A percentile compares a stretch with the other conserved stretches of the same genome.
Evolutionary conservation across 2,797 vertebrate species (phyloP).

Genomic region (Denticeps clupeoides): DNA sequence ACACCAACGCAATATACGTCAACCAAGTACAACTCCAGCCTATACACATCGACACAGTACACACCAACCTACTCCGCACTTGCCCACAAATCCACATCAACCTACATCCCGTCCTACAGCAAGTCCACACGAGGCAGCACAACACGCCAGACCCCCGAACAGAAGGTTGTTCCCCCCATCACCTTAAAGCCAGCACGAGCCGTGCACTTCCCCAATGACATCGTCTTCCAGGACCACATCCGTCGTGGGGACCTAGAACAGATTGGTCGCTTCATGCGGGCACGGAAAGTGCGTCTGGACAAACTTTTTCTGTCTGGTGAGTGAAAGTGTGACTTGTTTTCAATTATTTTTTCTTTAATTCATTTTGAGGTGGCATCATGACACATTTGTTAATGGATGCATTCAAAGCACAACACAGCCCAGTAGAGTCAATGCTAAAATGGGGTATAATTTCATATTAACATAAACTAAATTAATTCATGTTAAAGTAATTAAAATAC

Average conservation of each 20-base stretch:
- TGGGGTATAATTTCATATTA: too few relatives aligned
- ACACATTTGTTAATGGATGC: too few relatives aligned
- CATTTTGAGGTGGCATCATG: too few relatives aligned
- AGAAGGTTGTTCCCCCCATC: slow-evolving; percentile 32
- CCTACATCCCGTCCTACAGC: slow-evolving; percentile 40
- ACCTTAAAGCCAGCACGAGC: slow-evolving; percentile 51
- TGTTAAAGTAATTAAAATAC: too few relatives aligned
- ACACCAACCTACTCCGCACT: slow-evolving; percentile 42
- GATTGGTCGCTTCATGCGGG: slow-evolving; percentile 85
- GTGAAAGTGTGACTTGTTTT: too few relatives aligned
- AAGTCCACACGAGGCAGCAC: slow-evolving; percentile 39
- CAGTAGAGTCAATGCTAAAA: too few relatives aligned
- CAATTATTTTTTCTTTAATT: too few relatives aligned
- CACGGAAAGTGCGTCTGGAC: slow-evolving; percentile 80
- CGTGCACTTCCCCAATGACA: slow-evolving; percentile 82
- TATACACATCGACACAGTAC: background rate
- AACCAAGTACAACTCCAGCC: slow-evolving; percentile 10
- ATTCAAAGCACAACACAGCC: too few relatives aligned
- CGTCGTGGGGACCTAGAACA: slow-evolving; percentile 83
- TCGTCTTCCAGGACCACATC: slow-evolving; percentile 87
- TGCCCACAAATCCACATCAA: slow-evolving; percentile 28
- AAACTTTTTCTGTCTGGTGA: slow-evolving; percentile 85
- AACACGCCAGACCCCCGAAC: slow-evolving; percentile 22
- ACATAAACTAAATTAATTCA: too few relatives aligned
- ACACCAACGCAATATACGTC: slow-evolving; percentile 33